Percentiles rank a stretch among this genome's conserved stretches.
Evolutionary conservation across 2,888 invertebrate species (phyloP).

Genomic region (Rapana venosa): DNA sequence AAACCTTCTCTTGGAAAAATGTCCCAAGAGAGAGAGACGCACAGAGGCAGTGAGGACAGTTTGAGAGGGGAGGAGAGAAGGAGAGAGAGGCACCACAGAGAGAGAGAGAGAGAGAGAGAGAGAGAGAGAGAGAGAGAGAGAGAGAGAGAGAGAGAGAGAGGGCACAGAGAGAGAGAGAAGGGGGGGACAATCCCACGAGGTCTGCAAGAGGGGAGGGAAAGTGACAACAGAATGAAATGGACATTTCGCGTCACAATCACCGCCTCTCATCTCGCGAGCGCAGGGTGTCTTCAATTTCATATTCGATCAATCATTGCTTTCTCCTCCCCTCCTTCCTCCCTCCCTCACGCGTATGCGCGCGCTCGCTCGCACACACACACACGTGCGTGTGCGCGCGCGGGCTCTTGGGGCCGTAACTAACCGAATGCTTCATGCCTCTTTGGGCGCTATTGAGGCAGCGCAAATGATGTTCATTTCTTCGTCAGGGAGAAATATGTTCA

Average conservation of each 20-base stretch:
- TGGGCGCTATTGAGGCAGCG: conserved; percentile 27
- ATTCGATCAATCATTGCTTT: conserved; percentile 36
- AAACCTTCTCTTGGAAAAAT: no score
- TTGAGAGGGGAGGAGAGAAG: neutral
- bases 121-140: neutral
- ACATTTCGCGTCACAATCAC: conserved; percentile 38
- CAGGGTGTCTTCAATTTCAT: conserved; percentile 41
- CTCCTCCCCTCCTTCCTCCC: neutral
- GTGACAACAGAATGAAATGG: conserved; percentile 37
- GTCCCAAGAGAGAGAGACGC: neutral
- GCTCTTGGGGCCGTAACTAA: conserved; percentile 14
- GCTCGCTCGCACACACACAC: no score
- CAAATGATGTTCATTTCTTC: conserved; percentile 39
- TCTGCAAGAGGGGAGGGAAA: conserved; percentile 18
- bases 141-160: neutral
- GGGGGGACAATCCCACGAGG: neutral
- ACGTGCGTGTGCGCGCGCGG: neutral
- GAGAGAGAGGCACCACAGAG: neutral
- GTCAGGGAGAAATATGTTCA: conserved; percentile 34
- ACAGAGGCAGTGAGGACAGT: neutral
- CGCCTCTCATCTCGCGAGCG: conserved; percentile 29
- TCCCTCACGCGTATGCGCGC: no score
- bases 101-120: neutral
- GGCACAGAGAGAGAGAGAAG: neutral
- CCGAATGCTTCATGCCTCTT: conserved; percentile 36